phyloP scores from a whole-genome alignment of 2,113 vertebrate genomes.

The Pachyramphus minor region DNA sequence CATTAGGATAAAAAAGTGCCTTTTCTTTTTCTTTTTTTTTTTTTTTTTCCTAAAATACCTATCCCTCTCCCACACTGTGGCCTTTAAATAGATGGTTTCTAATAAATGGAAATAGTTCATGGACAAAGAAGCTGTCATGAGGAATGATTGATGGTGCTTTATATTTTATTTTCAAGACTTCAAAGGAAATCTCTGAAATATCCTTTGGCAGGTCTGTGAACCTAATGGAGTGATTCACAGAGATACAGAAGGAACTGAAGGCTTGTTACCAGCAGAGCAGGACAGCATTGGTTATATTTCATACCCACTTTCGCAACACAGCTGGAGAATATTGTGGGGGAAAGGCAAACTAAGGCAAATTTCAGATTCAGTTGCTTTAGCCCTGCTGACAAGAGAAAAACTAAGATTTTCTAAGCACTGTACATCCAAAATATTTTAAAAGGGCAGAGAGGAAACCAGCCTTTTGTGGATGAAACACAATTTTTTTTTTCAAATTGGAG shows the following conservation, averaged over 20 bases:
- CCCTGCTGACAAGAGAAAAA: not conserved
- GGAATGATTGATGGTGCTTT: conserved; percentile 23
- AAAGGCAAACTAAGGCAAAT: not conserved
- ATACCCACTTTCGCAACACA: not conserved
- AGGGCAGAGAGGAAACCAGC: not conserved
- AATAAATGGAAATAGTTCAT: conserved; percentile 2
- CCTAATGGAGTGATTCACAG: not conserved
- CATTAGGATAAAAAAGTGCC: not conserved
- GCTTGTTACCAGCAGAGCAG: not conserved
- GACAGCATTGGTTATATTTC: not conserved
- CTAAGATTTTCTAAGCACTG: not conserved
- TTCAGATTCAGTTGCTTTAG: not conserved
- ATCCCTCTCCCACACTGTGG: not conserved
- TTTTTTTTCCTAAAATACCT: not conserved
- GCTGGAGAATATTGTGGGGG: not conserved
- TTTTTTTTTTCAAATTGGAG: not conserved
- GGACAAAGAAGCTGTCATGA: not conserved
- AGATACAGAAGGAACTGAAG: not conserved
- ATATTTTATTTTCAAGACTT: conserved; percentile 37
- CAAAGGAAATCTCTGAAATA: conserved; percentile 29
- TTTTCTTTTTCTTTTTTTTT: not conserved
- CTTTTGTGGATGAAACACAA: not conserved
- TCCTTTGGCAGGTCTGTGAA: conserved; percentile 7
- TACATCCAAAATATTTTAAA: not conserved
- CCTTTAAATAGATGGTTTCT: not conserved